Conservation (phyloP, 2,797 vertebrate genomes). For the Syngnathus acus region DNA sequence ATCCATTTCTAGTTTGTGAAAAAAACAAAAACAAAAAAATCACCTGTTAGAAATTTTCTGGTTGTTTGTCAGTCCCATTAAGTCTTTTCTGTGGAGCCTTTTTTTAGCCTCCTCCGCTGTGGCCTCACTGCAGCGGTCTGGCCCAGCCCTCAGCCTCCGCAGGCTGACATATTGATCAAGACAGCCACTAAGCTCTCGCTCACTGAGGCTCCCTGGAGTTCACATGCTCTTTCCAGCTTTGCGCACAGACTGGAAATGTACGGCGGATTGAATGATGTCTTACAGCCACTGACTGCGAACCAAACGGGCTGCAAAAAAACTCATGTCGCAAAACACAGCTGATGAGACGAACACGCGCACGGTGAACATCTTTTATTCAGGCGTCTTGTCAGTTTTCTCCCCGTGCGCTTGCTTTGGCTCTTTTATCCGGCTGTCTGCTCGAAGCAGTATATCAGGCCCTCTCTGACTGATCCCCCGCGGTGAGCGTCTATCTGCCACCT, state of each 20-base stretch:
- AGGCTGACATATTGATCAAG: conserved; percentile 55
- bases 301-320: conserved; percentile 4
- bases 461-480: conserved; percentile 32
- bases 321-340: conserved; percentile 4
- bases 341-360: neutral
- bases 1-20: neutral
- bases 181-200: conserved; percentile 34
- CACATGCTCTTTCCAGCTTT: conserved; percentile 16
- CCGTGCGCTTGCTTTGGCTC: conserved; percentile 10
- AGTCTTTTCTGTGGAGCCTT: conserved; percentile 16
- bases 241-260: conserved; percentile 10
- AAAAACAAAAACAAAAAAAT: neutral
- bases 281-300: conserved; percentile 7
- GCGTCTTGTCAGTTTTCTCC: conserved; percentile 5
- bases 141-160: conserved; percentile 34
- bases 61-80: conserved; percentile 9
- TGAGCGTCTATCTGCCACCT: conserved; percentile 38
- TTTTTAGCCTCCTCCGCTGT: conserved; percentile 20
- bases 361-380: conserved; percentile 19
- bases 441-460: conserved; percentile 37
- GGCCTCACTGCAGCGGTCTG: conserved; percentile 53
- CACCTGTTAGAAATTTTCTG: conserved; percentile 16
- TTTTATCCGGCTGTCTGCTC: conserved; percentile 28
- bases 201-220: conserved; percentile 40
- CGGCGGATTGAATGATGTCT: conserved; percentile 9